Conservation (phyloP, 2,113 vertebrate genomes). For the Sarotherodon lohbergeri region DNA sequence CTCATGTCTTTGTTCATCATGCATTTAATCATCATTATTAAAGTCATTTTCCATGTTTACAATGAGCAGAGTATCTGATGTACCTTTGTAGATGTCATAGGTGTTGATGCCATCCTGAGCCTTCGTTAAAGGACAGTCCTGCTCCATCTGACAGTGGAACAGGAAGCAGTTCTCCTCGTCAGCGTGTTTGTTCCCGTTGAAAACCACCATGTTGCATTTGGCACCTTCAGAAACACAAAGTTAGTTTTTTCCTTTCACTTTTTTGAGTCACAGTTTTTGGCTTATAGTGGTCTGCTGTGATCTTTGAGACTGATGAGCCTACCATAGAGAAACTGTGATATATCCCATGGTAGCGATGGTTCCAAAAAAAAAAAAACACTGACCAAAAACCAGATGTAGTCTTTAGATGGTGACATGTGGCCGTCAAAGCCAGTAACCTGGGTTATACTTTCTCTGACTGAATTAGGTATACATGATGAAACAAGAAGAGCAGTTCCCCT, state of each 20-base stretch:
- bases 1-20: not conserved
- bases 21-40: not conserved
- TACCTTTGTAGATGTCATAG: conserved; percentile 75
- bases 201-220: conserved; percentile 73
- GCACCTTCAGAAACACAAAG: conserved; percentile 44
- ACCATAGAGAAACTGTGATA: not conserved
- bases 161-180: conserved; percentile 68
- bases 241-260: not conserved
- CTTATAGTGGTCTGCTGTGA: not conserved
- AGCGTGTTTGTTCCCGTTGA: conserved; percentile 35
- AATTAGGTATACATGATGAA: not conserved
- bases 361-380: not conserved
- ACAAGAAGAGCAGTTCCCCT: not conserved
- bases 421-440: not conserved
- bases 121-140: conserved; percentile 69
- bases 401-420: not conserved
- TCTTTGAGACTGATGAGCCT: not conserved
- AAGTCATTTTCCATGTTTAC: not conserved
- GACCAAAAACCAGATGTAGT: not conserved
- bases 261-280: not conserved
- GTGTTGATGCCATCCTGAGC: conserved; percentile 57
- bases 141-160: conserved; percentile 67
- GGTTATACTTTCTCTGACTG: not conserved
- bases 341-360: not conserved
- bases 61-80: not conserved